Evolutionary conservation across 1,140 invertebrate genomes (phyloP).

Genomic region (Uloborus diversus): DNA sequence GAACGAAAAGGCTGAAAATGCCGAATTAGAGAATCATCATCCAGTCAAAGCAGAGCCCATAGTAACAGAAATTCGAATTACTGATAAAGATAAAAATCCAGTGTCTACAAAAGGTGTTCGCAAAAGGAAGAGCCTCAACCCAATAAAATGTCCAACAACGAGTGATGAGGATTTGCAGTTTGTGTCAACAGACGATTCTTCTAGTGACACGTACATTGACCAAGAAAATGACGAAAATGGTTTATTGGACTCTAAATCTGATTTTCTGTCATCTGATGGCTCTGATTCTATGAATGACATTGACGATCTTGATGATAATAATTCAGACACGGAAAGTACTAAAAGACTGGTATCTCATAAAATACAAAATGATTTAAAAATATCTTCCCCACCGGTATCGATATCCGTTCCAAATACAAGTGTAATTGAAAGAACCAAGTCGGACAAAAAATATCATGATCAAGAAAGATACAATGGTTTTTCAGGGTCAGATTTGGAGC

Average conservation of each 20-base stretch:
- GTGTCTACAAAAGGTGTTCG: conserved; percentile 65
- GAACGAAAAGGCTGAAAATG: neutral
- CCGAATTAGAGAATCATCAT: neutral
- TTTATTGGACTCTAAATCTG: conserved; percentile 51
- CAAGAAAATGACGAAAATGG: conserved; percentile 59
- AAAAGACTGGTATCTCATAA: neutral
- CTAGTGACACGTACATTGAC: conserved; percentile 61
- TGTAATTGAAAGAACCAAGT: neutral
- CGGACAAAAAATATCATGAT: neutral
- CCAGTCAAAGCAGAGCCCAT: neutral
- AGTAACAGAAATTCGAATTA: neutral
- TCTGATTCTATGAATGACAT: conserved; percentile 55
- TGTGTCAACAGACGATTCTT: conserved; percentile 57
- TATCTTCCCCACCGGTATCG: neutral
- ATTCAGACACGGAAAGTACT: conserved; percentile 6
- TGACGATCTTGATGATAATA: conserved; percentile 47
- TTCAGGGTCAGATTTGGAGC: neutral
- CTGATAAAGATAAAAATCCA: neutral
- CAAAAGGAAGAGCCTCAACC: conserved; percentile 92
- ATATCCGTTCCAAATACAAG: neutral
- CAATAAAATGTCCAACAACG: conserved; percentile 76
- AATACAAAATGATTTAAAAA: neutral
- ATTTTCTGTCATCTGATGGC: conserved; percentile 49
- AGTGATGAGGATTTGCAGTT: conserved; percentile 59
- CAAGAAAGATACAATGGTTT: conserved; percentile 44